These are phyloP conservation scores for Mastomys natalensis DNA, from an alignment of 2,113 vertebrate genomes.

Conservation along the genomic window DNA sequence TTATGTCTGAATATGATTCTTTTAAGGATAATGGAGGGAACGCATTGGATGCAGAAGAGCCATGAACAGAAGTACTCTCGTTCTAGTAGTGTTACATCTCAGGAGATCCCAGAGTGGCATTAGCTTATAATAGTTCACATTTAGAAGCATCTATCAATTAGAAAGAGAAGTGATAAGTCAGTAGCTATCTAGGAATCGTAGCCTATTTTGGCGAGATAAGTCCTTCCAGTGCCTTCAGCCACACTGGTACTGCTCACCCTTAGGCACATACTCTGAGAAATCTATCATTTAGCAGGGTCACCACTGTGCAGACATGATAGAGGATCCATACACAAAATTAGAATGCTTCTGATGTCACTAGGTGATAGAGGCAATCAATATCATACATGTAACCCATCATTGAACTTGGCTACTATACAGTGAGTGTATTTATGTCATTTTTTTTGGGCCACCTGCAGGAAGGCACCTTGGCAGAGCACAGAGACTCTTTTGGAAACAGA, in stretches of 20 bases:
- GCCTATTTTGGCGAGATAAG: background rate
- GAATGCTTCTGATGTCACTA: background rate
- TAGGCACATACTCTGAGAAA: background rate
- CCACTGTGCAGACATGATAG: too few relatives aligned
- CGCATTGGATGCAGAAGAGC: background rate
- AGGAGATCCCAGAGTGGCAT: background rate
- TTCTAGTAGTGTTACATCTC: background rate
- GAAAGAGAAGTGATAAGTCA: background rate
- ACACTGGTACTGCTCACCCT: background rate
- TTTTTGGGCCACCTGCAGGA: background rate
- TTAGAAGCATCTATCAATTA: conserved; percentile 42
- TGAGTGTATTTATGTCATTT: background rate
- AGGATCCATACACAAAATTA: background rate
- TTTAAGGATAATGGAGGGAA: background rate
- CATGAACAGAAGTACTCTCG: background rate
- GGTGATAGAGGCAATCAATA: too few relatives aligned
- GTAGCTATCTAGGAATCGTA: background rate
- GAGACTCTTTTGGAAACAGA: conserved; percentile 44
- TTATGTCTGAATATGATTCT: background rate
- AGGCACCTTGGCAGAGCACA: conserved; percentile 7
- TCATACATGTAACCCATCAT: too few relatives aligned
- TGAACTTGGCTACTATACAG: background rate
- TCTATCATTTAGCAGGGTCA: background rate
- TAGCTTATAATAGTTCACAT: background rate
- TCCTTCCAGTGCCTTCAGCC: background rate